Evolutionary conservation across 2,113 vertebrate genomes (phyloP), one percentile per base, ranked within the genome.

Genomic region (Eudorcas thomsonii): DNA sequence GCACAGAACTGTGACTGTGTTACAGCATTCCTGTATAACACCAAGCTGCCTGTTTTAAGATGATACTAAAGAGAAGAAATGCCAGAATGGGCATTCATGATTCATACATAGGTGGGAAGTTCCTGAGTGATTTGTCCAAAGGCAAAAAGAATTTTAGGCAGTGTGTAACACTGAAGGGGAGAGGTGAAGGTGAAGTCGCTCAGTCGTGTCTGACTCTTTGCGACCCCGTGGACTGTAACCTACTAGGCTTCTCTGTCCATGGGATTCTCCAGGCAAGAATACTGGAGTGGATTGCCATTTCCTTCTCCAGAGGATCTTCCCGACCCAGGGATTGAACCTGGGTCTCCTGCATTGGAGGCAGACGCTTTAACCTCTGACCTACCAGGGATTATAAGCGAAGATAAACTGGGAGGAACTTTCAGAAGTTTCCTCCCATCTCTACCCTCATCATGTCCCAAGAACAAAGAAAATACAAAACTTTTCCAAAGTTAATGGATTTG

Each of bases 391-490:
- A 12, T 48, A 48, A 12, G 54, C 13, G 4, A 33, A 57, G 50
- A 55, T 10, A 59, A 85, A 94, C 25, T 30, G 26, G n/a, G 39
- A 2, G 48, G 16, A 50, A 7, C 30, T 96, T 88, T 91, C 57
- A 89, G 57, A 94, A 92, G 13, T 86, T 33, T 11, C 16, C 39
- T 71, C 59, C 88, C 36, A 85, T 81, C 59, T 96, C 59, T 54
- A 83, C n/a, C 19, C 23, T 67, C 19, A 89, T 52, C 7, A 45
- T 91, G 67, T 30, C 12, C 7, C 60, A 92, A 96, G 52, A 95
- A 94, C 54, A 97, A 96, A 57, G 64, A 93, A 95, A 90, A 57
- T 57, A 83, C 4, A 78, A 90, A 85, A 91, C 23, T 54, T 91
- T n/a, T 88, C 57, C 87, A 84, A 82, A 85, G 83, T 43, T 95